These are phyloP conservation scores for Acromyrmex echinatior DNA, from an alignment of 1,140 invertebrate species.

Conservation along the genomic window DNA sequence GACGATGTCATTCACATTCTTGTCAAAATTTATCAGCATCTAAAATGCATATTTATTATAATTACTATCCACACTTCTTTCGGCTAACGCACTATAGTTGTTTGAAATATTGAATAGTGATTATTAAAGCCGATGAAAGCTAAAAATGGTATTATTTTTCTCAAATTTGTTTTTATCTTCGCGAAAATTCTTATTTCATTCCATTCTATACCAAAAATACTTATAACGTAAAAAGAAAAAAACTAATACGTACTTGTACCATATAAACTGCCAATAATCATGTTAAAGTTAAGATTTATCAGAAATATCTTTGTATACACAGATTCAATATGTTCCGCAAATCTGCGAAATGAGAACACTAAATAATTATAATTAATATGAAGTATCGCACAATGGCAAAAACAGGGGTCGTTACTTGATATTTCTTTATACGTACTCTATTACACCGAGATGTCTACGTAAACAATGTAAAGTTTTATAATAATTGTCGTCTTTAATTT, in stretches of 20 bases:
- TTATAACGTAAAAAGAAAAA: neutral
- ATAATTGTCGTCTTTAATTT: conserved; percentile 8
- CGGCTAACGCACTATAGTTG: too few species aligned
- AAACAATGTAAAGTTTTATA: neutral
- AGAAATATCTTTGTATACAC: conserved; percentile 27
- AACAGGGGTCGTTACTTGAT: neutral
- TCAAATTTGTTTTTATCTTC: neutral
- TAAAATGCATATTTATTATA: neutral
- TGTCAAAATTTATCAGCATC: conserved; percentile 29
- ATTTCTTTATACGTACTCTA: conserved; percentile 12
- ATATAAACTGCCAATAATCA: conserved; percentile 3
- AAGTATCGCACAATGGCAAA: neutral
- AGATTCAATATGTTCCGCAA: conserved; percentile 14
- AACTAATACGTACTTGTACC: conserved; percentile 19
- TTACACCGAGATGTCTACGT: conserved; percentile 15
- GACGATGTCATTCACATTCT: neutral
- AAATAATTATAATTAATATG: conserved; percentile 2
- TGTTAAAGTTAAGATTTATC: neutral
- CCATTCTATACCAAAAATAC: neutral
- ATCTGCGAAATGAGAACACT: conserved; percentile 12
- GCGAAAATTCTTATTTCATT: neutral
- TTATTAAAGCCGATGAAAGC: neutral
- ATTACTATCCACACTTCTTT: neutral
- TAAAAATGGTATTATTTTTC: neutral
- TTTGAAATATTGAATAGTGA: neutral